A percentile compares a stretch with the other conserved stretches of the same genome.
Evolutionary conservation across 23 tunicate genomes (phyloP).

Genomic region (Trididemnum clinides): DNA sequence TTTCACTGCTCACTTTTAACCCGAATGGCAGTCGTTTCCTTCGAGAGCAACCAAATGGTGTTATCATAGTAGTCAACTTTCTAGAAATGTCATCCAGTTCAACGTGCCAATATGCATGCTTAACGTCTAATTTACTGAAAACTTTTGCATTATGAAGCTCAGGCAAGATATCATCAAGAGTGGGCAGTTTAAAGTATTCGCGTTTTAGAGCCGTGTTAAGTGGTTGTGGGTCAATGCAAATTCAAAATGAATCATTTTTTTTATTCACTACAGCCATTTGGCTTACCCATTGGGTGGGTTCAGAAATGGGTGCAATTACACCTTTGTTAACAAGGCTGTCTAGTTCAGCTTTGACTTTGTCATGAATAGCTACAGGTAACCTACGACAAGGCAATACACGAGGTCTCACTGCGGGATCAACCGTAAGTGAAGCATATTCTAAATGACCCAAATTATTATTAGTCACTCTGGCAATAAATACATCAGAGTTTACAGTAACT

Average conservation of each 20-base stretch:
- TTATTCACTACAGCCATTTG: constrained; percentile 38
- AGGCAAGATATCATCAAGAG: constrained; percentile 18
- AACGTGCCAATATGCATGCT: constrained; percentile 38
- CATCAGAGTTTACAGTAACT: background rate
- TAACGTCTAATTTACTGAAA: constrained; percentile 35
- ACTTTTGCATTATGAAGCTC: constrained; percentile 19
- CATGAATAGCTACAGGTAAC: background rate
- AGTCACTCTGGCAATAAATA: constrained; percentile 5
- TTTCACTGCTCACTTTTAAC: too few species aligned
- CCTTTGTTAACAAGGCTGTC: background rate
- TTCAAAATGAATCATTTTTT: constrained; percentile 10
- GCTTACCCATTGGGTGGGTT: constrained; percentile 38
- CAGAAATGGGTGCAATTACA: constrained; percentile 4
- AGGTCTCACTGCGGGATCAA: constrained; percentile 18
- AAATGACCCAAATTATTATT: background rate
- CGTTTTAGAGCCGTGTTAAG: constrained; percentile 12
- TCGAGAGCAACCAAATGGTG: too few species aligned
- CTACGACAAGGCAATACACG: constrained; percentile 15
- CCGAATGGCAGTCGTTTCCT: too few species aligned
- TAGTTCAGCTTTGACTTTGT: constrained; percentile 17
- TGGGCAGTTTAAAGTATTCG: constrained; percentile 27
- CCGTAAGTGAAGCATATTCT: constrained; percentile 2
- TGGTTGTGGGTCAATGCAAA: constrained; percentile 37
- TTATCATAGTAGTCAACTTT: too few species aligned
- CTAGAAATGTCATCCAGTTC: too few species aligned